phyloP scores from a whole-genome alignment of 1,140 invertebrate genomes.

The Bombus polaris region DNA sequence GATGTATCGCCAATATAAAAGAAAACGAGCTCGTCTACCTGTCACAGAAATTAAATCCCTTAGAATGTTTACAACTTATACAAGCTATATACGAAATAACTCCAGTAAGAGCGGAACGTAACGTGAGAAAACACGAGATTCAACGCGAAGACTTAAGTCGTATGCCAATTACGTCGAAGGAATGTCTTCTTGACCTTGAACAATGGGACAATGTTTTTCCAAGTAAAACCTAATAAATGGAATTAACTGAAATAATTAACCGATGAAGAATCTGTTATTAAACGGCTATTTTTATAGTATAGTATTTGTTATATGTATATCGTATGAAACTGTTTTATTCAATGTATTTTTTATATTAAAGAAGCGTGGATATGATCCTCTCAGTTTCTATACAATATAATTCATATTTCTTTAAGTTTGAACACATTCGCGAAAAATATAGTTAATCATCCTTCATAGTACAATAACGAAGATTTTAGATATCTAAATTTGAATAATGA shows the following conservation, averaged over 20 bases:
- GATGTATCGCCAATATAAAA: neutral
- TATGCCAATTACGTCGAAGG: neutral
- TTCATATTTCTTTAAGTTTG: neutral
- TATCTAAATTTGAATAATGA: too few relatives aligned
- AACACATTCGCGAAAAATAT: neutral
- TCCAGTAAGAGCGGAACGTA: neutral
- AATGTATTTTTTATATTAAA: neutral
- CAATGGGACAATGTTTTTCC: slow-evolving; percentile 33
- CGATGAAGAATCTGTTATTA: too few relatives aligned
- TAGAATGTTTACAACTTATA: slow-evolving; percentile 23
- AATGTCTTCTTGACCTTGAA: slow-evolving; percentile 29
- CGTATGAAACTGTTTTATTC: neutral
- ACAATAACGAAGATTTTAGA: neutral
- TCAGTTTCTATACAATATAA: neutral
- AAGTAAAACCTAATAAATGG: slow-evolving; percentile 1
- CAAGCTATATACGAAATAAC: slow-evolving; percentile 11
- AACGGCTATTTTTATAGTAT: neutral
- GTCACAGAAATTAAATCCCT: slow-evolving; percentile 4
- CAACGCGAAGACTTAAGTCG: neutral
- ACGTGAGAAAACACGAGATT: neutral
- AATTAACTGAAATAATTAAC: neutral
- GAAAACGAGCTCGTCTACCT: slow-evolving; percentile 26
- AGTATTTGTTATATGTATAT: neutral
- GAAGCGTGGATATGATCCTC: too few relatives aligned
- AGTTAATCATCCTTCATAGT: neutral